These are phyloP conservation scores for Siphamia tubifer DNA, from an alignment of 2,113 vertebrate species.

Conservation along the genomic window DNA sequence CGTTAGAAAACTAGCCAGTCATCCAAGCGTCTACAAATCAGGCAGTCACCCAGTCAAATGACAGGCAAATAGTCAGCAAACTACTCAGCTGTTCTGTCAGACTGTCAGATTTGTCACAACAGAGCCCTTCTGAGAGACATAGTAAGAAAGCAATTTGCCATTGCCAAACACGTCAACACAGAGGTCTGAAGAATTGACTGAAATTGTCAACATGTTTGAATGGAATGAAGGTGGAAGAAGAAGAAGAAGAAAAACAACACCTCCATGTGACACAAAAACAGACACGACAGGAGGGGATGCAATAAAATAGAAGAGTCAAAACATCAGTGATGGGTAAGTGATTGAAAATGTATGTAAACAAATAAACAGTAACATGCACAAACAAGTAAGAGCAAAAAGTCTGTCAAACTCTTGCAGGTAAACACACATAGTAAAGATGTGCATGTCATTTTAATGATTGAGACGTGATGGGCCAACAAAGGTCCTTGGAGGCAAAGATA, in stretches of 20 bases:
- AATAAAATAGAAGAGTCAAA: background rate
- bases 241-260: background rate
- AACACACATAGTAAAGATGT: background rate
- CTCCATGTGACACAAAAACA: background rate
- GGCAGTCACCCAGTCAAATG: slow-evolving; percentile 19
- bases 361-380: background rate
- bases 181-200: background rate
- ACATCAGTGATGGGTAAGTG: background rate
- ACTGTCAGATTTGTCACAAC: slow-evolving; percentile 55
- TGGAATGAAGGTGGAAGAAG: slow-evolving; percentile 1
- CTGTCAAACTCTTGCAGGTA: too few species aligned
- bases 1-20: background rate
- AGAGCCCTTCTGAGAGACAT: background rate
- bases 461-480: slow-evolving; percentile 8
- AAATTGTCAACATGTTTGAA: slow-evolving; percentile 31
- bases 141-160: slow-evolving; percentile 13
- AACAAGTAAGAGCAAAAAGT: background rate
- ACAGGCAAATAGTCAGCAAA: slow-evolving; percentile 32
- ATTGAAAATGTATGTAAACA: background rate
- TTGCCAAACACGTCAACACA: background rate
- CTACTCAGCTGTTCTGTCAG: slow-evolving; percentile 39
- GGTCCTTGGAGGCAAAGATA: background rate
- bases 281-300: background rate
- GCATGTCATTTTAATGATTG: background rate
- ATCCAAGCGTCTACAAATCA: slow-evolving; percentile 22